Evolutionary conservation across 2,888 invertebrate genomes (phyloP), one percentile per base, ranked within the genome.

Genomic region (Erannis defoliaria): DNA sequence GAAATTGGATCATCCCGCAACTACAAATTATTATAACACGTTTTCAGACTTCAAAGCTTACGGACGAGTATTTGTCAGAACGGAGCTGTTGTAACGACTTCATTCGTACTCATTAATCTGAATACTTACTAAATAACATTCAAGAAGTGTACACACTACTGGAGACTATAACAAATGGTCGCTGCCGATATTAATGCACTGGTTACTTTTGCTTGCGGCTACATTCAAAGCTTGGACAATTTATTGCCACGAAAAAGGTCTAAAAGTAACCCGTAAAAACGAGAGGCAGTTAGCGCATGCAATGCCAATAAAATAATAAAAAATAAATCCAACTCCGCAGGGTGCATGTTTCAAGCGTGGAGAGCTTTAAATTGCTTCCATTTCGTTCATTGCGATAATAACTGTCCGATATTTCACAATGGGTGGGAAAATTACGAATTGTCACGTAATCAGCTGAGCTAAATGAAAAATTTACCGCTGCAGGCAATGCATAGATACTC

Each of bases 231-330:
- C 77, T 76, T 70, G 73, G 71, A 73, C 78, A 84, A 89, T 90
- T 89, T 89, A 90, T 88, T 73, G 74, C 76, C 73, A 66, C 67
- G 73, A 73, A 84, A 85, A 66, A 51, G 82, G 82, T 88, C 76
- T 78, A 83, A 87, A 88, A 84, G 85, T 84, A 85, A 82, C 86
- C 85, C 82, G 84, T 89, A 84, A 89, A 86, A 90, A 85, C 80
- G 77, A 81, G 82, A 84, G 82, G 84, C 85, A 82, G 80, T 82
- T 83, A 79, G 80, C 80, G 82, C 77, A 84, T 81, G 85, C 86
- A 84, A 81, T 82, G 78, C 81, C 83, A 86, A 89, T 89, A 87
- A 83, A 86, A 88, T 89, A 86, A 90, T 88, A 86, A 85, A 86
- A 83, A 84, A 82, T 81, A 78, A 79, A 83, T 81, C 76, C 70